Percentiles rank a stretch among this genome's conserved stretches.
These are phyloP conservation scores for Beaufortia kweichowensis DNA, from an alignment of 2,113 vertebrate genomes.

Conservation along the genomic window DNA sequence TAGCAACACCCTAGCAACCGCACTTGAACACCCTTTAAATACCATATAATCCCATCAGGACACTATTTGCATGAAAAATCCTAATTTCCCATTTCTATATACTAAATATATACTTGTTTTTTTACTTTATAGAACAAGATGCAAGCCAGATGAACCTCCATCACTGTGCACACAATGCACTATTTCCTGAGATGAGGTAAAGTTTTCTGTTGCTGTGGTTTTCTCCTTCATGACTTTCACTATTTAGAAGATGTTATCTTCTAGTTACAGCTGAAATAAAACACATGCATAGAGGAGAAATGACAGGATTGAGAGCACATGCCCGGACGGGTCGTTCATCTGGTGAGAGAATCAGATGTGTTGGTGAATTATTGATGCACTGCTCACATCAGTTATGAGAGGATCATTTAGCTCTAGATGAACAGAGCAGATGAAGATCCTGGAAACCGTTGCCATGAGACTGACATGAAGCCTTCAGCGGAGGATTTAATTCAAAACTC, in stretches of 20 bases:
- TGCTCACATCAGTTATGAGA: constrained; percentile 71
- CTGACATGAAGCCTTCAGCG: background rate
- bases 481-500: constrained; percentile 1
- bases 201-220: no score
- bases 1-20: no score
- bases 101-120: no score
- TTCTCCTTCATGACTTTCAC: background rate
- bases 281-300: background rate
- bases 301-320: constrained; percentile 27
- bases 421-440: constrained; percentile 12
- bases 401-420: constrained; percentile 64
- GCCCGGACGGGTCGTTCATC: constrained; percentile 61
- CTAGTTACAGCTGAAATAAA: background rate
- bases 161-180: background rate
- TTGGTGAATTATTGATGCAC: constrained; percentile 73
- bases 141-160: no score
- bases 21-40: no score
- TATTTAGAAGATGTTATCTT: background rate
- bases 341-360: constrained; percentile 73
- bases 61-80: no score
- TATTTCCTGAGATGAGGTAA: no score
- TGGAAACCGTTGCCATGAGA: background rate
- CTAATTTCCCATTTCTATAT: no score
- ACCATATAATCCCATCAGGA: no score
- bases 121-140: no score